phyloP scores from a whole-genome alignment of 2,888 invertebrate species.

The Tillus elongatus region DNA sequence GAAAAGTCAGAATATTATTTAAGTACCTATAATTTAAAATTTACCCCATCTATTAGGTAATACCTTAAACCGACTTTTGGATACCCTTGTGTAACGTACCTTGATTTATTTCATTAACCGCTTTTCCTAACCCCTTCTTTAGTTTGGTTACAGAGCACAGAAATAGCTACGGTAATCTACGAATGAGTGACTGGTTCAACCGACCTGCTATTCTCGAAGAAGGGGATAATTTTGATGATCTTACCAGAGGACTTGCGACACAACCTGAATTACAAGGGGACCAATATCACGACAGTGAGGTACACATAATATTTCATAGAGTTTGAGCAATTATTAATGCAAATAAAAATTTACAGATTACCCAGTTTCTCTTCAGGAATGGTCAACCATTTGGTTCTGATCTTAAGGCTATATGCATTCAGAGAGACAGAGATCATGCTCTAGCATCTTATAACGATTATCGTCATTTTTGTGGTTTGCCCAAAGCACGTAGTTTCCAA shows the following conservation, averaged over 20 bases:
- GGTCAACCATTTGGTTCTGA: slow-evolving; percentile 69
- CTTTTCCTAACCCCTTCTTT: too few species aligned
- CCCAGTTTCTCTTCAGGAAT: slow-evolving; percentile 57
- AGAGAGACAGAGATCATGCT: slow-evolving; percentile 80
- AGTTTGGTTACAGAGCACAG: slow-evolving; percentile 54
- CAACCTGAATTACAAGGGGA: slow-evolving; percentile 72
- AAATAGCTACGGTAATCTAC: slow-evolving; percentile 46
- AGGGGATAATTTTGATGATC: slow-evolving; percentile 57
- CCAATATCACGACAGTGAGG: slow-evolving; percentile 67
- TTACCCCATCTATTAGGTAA: too few species aligned
- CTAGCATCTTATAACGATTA: slow-evolving; percentile 70
- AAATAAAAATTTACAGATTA: slow-evolving; percentile 45
- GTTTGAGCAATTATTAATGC: neutral
- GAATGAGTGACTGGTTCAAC: slow-evolving; percentile 64
- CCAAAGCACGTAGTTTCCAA: slow-evolving; percentile 57
- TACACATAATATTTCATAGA: slow-evolving; percentile 34
- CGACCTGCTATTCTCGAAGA: slow-evolving; percentile 57
- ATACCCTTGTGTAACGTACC: too few species aligned
- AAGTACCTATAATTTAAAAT: too few species aligned
- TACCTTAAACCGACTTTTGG: too few species aligned
- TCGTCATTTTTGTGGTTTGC: slow-evolving; percentile 66
- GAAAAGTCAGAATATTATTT: too few species aligned
- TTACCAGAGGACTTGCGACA: slow-evolving; percentile 65
- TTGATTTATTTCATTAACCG: too few species aligned
- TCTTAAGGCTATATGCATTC: slow-evolving; percentile 72